Percentiles rank a stretch among this genome's conserved stretches.
phyloP scores from a whole-genome alignment of 2,888 invertebrate genomes.

The Harmothoe impar region DNA sequence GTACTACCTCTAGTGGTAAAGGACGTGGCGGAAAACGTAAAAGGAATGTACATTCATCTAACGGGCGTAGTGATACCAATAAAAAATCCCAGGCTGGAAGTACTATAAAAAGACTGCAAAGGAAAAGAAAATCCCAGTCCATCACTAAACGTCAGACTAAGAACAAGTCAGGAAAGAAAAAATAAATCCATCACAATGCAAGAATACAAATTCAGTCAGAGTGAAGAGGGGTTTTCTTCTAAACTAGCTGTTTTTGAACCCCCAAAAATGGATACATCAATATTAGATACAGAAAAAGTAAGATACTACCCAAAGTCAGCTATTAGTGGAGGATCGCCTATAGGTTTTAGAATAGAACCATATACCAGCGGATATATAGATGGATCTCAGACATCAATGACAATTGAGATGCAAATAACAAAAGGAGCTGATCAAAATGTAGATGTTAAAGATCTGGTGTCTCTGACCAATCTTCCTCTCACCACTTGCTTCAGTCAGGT shows the following conservation, averaged over 20 bases:
- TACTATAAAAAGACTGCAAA: slow-evolving; percentile 13
- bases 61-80: no score
- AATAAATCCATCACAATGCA: not conserved
- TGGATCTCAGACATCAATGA: not conserved
- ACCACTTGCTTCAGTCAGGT: not conserved
- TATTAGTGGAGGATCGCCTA: not conserved
- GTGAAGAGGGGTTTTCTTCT: not conserved
- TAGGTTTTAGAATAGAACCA: not conserved
- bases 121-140: not conserved
- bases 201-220: not conserved
- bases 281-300: no score
- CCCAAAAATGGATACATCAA: not conserved
- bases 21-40: not conserved
- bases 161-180: not conserved
- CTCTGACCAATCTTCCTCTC: not conserved
- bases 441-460: not conserved
- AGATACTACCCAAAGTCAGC: not conserved
- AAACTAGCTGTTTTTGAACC: no score
- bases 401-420: not conserved
- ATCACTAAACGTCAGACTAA: not conserved
- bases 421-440: not conserved
- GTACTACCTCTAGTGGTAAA: not conserved
- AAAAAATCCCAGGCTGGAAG: not conserved
- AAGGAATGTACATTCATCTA: not conserved
- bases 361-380: not conserved